Conservation (phyloP, 1,140 invertebrate genomes). For the Sitobion miscanthi region DNA sequence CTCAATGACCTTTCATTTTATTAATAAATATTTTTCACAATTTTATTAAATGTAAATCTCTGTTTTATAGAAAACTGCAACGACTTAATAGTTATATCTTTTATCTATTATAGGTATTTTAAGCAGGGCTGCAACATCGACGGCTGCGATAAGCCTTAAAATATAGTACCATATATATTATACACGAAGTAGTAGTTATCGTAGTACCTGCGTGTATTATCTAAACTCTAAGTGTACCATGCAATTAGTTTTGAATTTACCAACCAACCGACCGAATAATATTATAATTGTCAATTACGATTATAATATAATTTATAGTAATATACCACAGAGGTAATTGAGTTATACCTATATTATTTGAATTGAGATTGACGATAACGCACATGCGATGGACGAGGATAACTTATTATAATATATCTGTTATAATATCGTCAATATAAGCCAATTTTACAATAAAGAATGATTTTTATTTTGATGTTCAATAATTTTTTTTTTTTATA, state of each 20-base stretch:
- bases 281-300: not conserved
- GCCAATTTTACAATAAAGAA: not conserved
- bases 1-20: not conserved
- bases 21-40: not conserved
- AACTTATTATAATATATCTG: no score
- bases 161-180: not conserved
- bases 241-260: not conserved
- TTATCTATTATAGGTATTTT: not conserved
- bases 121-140: not conserved
- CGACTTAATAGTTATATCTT: accelerated
- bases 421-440: not conserved
- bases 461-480: not conserved
- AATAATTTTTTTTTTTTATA: not conserved
- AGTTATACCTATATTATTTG: no score
- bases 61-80: not conserved
- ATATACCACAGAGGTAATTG: no score
- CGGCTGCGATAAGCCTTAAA: not conserved
- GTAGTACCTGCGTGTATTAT: not conserved
- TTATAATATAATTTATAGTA: not conserved
- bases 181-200: not conserved
- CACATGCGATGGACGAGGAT: no score
- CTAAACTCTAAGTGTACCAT: not conserved
- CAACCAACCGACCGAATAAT: no score
- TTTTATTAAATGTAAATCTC: not conserved
- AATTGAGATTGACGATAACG: no score